These are phyloP conservation scores for Pseudolycoriella hygida DNA, from an alignment of 2,888 invertebrate species.

Conservation along the genomic window DNA sequence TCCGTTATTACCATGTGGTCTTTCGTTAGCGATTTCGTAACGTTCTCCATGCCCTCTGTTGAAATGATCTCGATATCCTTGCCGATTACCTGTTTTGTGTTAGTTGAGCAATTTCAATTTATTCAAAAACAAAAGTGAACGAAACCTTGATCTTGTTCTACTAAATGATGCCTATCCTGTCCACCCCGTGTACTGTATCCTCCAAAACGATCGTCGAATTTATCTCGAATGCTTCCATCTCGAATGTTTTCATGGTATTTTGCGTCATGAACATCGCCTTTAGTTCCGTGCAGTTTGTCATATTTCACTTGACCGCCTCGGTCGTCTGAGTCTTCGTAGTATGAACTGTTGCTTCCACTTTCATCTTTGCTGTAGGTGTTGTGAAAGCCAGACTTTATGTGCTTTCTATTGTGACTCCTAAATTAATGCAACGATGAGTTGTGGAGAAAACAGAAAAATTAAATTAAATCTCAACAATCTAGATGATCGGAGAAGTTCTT, in stretches of 20 bases:
- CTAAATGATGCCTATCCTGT: conserved; percentile 6
- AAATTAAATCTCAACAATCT: too few species aligned
- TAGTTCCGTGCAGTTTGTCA: conserved; percentile 14
- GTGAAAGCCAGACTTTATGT: conserved; percentile 48
- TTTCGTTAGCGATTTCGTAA: conserved; percentile 2
- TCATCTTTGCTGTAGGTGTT: conserved; percentile 55
- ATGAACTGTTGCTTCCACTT: conserved; percentile 47
- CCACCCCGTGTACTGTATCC: conserved; percentile 8
- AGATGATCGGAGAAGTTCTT: too few species aligned
- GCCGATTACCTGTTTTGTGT: conserved; percentile 5
- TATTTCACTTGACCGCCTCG: conserved; percentile 25
- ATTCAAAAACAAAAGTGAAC: background rate
- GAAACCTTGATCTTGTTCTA: conserved; percentile 9
- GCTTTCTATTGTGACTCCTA: conserved; percentile 40
- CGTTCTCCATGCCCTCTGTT: conserved; percentile 7
- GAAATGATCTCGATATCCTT: conserved; percentile 7
- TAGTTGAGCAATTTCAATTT: background rate
- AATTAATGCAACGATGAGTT: too few species aligned
- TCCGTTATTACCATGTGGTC: too few species aligned
- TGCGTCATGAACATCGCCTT: conserved; percentile 8
- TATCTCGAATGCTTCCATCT: conserved; percentile 7
- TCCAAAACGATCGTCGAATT: conserved; percentile 7
- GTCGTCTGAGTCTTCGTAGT: conserved; percentile 41
- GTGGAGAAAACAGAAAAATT: too few species aligned
- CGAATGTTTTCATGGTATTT: conserved; percentile 7